phyloP scores from a whole-genome alignment of 1,140 invertebrate genomes.

The Bombus polaris region DNA sequence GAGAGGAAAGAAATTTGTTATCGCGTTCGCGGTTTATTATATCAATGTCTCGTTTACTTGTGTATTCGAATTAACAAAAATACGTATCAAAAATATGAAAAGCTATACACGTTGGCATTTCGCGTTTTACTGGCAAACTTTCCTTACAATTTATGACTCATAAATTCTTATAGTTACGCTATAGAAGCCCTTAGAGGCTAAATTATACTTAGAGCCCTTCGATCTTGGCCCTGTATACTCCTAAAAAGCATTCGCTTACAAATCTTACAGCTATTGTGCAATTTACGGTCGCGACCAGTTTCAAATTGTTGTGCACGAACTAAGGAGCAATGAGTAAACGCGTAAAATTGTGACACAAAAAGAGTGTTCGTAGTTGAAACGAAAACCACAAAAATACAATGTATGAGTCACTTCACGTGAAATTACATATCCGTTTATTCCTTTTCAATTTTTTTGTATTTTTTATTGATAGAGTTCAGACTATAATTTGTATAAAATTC shows the following conservation, averaged over 20 bases:
- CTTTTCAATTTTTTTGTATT: not conserved
- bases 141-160: not conserved
- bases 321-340: not conserved
- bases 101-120: slow-evolving; percentile 39
- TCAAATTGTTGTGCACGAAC: not conserved
- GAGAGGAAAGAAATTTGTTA: not conserved
- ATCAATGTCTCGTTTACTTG: not conserved
- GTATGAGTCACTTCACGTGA: slow-evolving; percentile 11
- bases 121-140: not conserved
- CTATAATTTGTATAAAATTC: not conserved
- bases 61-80: slow-evolving; percentile 37
- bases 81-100: slow-evolving; percentile 56
- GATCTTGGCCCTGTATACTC: slow-evolving; percentile 12
- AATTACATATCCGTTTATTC: not conserved
- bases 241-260: slow-evolving; percentile 9
- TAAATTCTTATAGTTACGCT: slow-evolving; percentile 5
- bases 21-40: not conserved
- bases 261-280: slow-evolving; percentile 41
- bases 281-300: not conserved
- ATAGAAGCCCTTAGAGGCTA: not conserved
- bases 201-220: slow-evolving; percentile 29
- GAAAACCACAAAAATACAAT: not conserved
- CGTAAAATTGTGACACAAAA: not conserved
- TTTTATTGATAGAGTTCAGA: too few relatives aligned
- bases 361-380: not conserved